Evolutionary conservation across 2,797 vertebrate species (phyloP).

Genomic region (Hephaestus fuliginosus): DNA sequence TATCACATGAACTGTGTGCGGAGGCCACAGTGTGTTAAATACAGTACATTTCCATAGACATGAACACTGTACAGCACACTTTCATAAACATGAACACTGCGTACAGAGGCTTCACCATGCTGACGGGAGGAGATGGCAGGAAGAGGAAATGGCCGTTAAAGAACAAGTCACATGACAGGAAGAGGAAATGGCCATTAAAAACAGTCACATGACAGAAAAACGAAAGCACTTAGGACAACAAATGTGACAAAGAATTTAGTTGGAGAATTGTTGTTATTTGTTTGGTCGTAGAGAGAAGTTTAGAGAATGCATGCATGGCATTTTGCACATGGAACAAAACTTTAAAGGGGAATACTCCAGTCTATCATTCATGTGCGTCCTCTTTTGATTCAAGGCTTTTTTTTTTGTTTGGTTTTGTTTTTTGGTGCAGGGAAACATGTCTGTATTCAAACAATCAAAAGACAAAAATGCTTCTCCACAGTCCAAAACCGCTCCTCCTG

Average conservation of each 20-base stretch:
- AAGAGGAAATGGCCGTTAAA: slow-evolving; percentile 88
- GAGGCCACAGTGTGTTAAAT: slow-evolving; percentile 76
- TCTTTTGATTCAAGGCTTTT: slow-evolving; percentile 84
- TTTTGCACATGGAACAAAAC: slow-evolving; percentile 92
- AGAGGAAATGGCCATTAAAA: slow-evolving; percentile 87
- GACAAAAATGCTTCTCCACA: slow-evolving; percentile 75
- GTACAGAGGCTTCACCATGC: slow-evolving; percentile 91
- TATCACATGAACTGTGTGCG: slow-evolving; percentile 84
- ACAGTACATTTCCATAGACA: slow-evolving; percentile 83
- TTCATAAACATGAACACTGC: slow-evolving; percentile 88
- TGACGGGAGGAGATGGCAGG: slow-evolving; percentile 89
- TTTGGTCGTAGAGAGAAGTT: slow-evolving; percentile 89
- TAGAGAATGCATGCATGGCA: slow-evolving; percentile 94
- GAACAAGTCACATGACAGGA: slow-evolving; percentile 85
- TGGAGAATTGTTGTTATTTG: slow-evolving; percentile 85
- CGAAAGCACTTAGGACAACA: slow-evolving; percentile 92
- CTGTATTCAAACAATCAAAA: slow-evolving; percentile 70
- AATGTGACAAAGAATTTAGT: slow-evolving; percentile 90
- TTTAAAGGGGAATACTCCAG: slow-evolving; percentile 94
- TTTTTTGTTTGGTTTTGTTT: slow-evolving; percentile 27
- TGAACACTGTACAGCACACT: slow-evolving; percentile 87
- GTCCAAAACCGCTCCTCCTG: slow-evolving; percentile 74
- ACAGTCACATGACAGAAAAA: slow-evolving; percentile 86
- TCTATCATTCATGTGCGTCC: slow-evolving; percentile 81
- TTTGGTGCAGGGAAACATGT: slow-evolving; percentile 71